Conservation (phyloP, 1,140 invertebrate genomes). For the Cydia splendana region DNA sequence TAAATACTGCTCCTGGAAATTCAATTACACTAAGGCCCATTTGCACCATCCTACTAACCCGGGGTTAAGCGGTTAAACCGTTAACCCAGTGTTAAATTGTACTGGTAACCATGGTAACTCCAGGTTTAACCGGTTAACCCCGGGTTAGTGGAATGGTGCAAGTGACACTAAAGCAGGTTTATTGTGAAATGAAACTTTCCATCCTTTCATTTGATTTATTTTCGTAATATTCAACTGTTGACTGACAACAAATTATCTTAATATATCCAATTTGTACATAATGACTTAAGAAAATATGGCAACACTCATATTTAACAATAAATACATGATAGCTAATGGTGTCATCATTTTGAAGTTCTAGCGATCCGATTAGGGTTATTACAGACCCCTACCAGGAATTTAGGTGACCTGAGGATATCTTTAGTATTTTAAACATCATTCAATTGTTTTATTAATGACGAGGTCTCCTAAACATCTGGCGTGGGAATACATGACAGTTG, state of each 20-base stretch:
- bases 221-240: constrained; percentile 79
- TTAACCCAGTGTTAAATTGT: too few relatives aligned
- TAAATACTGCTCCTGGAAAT: too few relatives aligned
- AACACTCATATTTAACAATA: constrained; percentile 79
- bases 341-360: constrained; percentile 40
- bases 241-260: constrained; percentile 79
- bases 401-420: neutral
- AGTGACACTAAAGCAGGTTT: neutral
- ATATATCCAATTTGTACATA: constrained; percentile 79
- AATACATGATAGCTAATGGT: constrained; percentile 64
- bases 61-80: too few relatives aligned
- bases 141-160: too few relatives aligned
- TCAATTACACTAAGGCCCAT: too few relatives aligned
- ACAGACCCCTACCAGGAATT: neutral
- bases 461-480: constrained; percentile 40
- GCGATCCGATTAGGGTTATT: constrained; percentile 16
- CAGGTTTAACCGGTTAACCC: too few relatives aligned
- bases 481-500: constrained; percentile 48
- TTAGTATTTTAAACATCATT: neutral
- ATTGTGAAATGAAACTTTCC: constrained; percentile 25
- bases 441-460: neutral
- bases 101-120: too few relatives aligned
- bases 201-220: constrained; percentile 73
- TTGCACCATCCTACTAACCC: too few relatives aligned
- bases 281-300: constrained; percentile 80